A percentile compares a stretch with the other conserved stretches of the same genome.
phyloP scores from a whole-genome alignment of 2,888 invertebrate genomes.

The Oxytorus armatus region DNA sequence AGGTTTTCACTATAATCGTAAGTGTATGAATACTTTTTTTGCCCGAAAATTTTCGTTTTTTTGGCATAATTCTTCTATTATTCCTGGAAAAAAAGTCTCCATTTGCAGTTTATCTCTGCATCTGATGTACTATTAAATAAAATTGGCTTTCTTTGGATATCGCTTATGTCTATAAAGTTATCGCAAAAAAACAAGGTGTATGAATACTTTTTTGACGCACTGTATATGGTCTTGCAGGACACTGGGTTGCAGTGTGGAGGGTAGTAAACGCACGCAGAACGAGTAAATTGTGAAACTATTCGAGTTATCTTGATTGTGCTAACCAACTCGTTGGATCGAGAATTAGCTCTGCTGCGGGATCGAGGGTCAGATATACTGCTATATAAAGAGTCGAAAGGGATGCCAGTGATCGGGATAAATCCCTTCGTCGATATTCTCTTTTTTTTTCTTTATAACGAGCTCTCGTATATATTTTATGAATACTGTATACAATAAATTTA shows the following conservation, averaged over 20 bases:
- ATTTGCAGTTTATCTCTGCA: too few relatives aligned
- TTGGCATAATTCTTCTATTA: too few relatives aligned
- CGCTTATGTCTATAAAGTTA: too few relatives aligned
- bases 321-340: conserved; percentile 53
- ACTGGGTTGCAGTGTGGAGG: too few relatives aligned
- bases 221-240: background rate
- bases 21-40: too few relatives aligned
- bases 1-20: too few relatives aligned
- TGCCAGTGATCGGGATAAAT: conserved; percentile 21
- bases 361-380: conserved; percentile 25
- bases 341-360: conserved; percentile 32
- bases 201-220: background rate
- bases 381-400: conserved; percentile 9
- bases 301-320: conserved; percentile 58
- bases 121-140: too few relatives aligned
- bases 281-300: conserved; percentile 61
- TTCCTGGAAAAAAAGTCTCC: too few relatives aligned
- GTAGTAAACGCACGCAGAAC: background rate
- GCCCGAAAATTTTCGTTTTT: too few relatives aligned
- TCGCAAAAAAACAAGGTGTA: conserved; percentile 5
- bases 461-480: conserved; percentile 4
- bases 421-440: conserved; percentile 38
- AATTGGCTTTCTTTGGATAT: too few relatives aligned
- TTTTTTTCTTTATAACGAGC: conserved; percentile 17
- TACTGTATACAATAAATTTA: conserved; percentile 6